These are phyloP conservation scores for Riparia riparia DNA, from an alignment of 2,113 vertebrate species.

Conservation along the genomic window DNA sequence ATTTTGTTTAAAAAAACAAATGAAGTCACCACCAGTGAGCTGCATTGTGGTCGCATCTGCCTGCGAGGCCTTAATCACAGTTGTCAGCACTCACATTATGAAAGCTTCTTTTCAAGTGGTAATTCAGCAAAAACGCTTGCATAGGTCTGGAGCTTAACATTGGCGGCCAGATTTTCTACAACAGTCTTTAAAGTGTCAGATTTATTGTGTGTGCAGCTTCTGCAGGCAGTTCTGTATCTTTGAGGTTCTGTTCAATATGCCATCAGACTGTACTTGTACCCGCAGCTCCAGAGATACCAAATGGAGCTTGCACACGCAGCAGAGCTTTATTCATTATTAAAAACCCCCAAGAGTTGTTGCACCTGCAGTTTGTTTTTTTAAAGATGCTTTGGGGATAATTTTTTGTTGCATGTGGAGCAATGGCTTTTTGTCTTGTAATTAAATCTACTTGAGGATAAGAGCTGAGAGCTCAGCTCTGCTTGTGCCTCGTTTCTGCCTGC, in stretches of 20 bases:
- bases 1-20: conserved; percentile 39
- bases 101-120: conserved; percentile 55
- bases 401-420: background rate
- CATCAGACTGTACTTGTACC: background rate
- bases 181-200: background rate
- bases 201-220: background rate
- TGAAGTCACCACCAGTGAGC: conserved; percentile 41
- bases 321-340: background rate
- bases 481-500: background rate
- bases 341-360: background rate
- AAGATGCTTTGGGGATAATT: background rate
- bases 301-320: background rate
- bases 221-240: background rate
- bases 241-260: background rate
- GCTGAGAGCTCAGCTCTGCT: background rate
- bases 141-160: conserved; percentile 42
- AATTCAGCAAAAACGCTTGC: conserved; percentile 58
- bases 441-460: background rate
- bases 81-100: conserved; percentile 52
- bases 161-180: background rate
- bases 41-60: conserved; percentile 53
- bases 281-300: background rate
- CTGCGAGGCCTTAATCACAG: conserved; percentile 42
- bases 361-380: background rate
- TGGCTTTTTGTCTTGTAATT: background rate